Evolutionary conservation across 2,113 vertebrate genomes (phyloP).

Genomic region (Marmota monax): DNA sequence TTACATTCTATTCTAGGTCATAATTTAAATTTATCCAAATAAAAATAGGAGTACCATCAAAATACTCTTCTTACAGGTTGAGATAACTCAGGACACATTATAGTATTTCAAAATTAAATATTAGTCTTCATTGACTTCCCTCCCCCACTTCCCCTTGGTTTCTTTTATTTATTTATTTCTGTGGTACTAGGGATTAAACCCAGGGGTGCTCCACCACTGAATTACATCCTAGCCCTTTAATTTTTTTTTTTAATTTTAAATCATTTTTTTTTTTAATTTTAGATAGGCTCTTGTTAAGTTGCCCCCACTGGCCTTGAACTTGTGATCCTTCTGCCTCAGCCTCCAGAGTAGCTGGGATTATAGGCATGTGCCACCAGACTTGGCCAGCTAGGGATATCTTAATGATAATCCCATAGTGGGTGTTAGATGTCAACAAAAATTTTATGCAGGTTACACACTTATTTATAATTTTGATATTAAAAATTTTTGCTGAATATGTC

Average conservation of each 20-base stretch:
- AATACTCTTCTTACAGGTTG: slow-evolving; percentile 26
- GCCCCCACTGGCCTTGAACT: background rate
- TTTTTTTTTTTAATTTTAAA: too few species aligned
- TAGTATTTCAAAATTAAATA: slow-evolving; percentile 50
- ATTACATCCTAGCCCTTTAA: background rate
- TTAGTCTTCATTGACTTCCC: background rate
- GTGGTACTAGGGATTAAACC: background rate
- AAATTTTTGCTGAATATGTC: background rate
- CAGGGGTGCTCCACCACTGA: background rate
- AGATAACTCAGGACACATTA: slow-evolving; percentile 4
- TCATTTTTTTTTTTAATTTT: too few species aligned
- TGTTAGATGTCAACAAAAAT: background rate
- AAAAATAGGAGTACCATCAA: slow-evolving; percentile 57
- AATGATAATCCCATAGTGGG: background rate
- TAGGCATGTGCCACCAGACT: background rate
- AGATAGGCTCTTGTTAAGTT: background rate
- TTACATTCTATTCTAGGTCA: slow-evolving; percentile 68
- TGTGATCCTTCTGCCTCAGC: background rate
- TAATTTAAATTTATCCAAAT: slow-evolving; percentile 64
- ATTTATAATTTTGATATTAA: background rate
- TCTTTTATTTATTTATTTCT: background rate
- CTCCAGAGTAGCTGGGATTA: background rate
- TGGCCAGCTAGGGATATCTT: background rate
- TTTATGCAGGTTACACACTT: background rate
- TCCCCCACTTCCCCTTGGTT: background rate